Evolutionary conservation across 2,888 invertebrate species (phyloP), one percentile per base, ranked within the genome.

Genomic region (Synergus itoensis): DNA sequence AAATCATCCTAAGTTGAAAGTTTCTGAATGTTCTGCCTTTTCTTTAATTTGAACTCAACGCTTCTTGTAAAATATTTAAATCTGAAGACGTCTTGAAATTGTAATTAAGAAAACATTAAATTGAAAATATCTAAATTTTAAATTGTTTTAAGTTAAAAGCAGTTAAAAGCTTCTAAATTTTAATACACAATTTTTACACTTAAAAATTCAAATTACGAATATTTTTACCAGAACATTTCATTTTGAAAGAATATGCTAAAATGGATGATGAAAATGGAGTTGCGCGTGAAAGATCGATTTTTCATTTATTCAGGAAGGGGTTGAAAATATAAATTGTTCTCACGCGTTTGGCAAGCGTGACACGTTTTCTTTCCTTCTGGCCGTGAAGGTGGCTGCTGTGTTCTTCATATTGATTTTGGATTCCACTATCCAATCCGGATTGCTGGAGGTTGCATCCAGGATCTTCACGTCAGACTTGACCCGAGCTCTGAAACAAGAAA

Each of bases 381-480:
- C 97, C 0, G 98, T 98, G 78, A 98, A 98, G 18, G 98, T 96
- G 43, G 98, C 98, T 1, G 96, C 95, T 2, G 97, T 97, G 85
- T 97, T 96, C 90, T 98, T 96, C 76, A 96, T 95, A 91, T 96
- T 97, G 85, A 96, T 94, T 89, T 98, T 98, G 69, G 97, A 95
- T 36, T 96, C 96, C 85, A 98, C 95, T 87, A 96, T 97, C 99
- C 99, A 99, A 81, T 95, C 95, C 94, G 96, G 86, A 92, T 95
- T 88, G 94, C 96, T 92, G 41, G 96, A 95, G 76, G 96, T 95
- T 40, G 97, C 98, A 83, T 97, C 97, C 90, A 98, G 93, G 86
- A 99, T 95, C 83, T 96, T 94, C 80, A 98, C 93, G 0, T 98
- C 98, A 76, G 96, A 96, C 92, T 98, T 97, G 77, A 98, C 98